A percentile compares a stretch with the other conserved stretches of the same genome.
phyloP scores from a whole-genome alignment of 2,113 vertebrate genomes.

The Psilopsiagon aymara region DNA sequence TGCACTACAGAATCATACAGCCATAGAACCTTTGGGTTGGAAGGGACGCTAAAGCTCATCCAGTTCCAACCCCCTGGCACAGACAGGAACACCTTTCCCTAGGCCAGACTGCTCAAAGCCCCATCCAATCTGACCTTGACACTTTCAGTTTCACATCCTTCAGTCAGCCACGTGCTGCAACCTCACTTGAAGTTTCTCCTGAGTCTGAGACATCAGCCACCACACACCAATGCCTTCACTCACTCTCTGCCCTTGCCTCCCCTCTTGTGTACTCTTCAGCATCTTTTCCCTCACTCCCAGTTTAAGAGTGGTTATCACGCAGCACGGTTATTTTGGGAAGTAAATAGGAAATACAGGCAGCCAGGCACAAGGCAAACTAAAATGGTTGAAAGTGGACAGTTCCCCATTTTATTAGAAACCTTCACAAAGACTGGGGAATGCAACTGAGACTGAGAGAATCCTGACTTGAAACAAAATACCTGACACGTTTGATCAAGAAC shows the following conservation, averaged over 20 bases:
- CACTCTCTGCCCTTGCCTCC: background rate
- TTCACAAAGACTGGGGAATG: background rate
- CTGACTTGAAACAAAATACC: background rate
- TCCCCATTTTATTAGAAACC: background rate
- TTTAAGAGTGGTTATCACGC: background rate
- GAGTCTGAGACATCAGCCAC: background rate
- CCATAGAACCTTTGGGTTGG: background rate
- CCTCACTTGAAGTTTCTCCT: background rate
- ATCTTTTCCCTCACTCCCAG: background rate
- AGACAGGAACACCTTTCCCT: background rate
- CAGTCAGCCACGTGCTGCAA: background rate
- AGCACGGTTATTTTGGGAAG: background rate
- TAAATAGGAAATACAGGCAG: background rate
- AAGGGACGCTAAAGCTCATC: background rate
- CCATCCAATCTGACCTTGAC: background rate
- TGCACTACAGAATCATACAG: background rate
- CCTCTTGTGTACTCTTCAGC: background rate
- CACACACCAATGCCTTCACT: background rate
- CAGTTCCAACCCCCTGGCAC: background rate
- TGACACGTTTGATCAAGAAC: background rate
- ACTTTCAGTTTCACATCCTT: background rate
- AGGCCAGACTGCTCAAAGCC: background rate
- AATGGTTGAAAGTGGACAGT: rapidly evolving
- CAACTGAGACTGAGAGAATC: background rate
- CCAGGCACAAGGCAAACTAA: background rate